These are phyloP conservation scores for Hypomecis atomaria DNA, from an alignment of 2,888 invertebrate species.

Conservation along the genomic window DNA sequence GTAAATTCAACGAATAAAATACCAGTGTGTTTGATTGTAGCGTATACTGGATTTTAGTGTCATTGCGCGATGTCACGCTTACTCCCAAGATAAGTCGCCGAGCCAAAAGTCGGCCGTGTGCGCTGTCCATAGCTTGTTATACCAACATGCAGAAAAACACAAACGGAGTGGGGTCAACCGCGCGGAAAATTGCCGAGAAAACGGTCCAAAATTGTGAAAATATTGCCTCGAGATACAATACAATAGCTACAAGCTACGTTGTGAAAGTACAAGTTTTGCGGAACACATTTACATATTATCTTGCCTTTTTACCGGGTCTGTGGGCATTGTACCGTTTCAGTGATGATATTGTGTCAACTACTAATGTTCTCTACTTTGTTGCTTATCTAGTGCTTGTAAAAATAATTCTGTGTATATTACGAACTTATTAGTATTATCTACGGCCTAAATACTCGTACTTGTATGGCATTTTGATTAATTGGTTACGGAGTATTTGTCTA, in stretches of 20 bases:
- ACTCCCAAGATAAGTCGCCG: background rate
- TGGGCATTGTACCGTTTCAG: constrained; percentile 9
- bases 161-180: constrained; percentile 41
- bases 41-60: background rate
- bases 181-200: constrained; percentile 48
- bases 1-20: too few relatives aligned
- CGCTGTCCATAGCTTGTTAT: background rate
- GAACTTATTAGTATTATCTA: too few relatives aligned
- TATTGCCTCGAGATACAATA: constrained; percentile 28
- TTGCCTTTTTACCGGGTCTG: constrained; percentile 12
- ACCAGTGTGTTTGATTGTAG: too few relatives aligned
- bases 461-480: too few relatives aligned
- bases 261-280: constrained; percentile 18
- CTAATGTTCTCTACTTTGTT: background rate
- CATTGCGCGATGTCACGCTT: too few relatives aligned
- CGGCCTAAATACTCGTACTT: too few relatives aligned
- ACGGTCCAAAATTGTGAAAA: constrained; percentile 50
- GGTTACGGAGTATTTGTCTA: too few relatives aligned
- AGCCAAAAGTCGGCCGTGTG: background rate
- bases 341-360: background rate
- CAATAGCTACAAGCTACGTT: constrained; percentile 14
- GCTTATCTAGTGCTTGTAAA: background rate
- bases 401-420: too few relatives aligned
- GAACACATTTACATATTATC: constrained; percentile 25
- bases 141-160: constrained; percentile 8